Evolutionary conservation across 2,113 vertebrate genomes (phyloP), one percentile per base, ranked within the genome.

Genomic region (Etia nguti): DNA sequence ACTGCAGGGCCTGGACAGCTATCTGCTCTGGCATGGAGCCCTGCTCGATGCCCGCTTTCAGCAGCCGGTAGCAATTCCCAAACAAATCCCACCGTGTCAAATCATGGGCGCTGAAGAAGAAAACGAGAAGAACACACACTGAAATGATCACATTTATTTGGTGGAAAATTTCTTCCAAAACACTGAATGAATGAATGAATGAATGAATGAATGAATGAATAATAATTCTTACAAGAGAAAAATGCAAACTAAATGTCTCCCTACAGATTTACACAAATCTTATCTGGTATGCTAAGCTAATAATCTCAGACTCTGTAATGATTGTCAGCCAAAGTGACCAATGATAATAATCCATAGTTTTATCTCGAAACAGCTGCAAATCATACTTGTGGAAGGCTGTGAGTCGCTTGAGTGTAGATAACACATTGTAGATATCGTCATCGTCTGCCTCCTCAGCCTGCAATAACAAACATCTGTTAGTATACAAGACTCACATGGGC

Each of bases 11-110:
- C 96, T 99, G 99, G 83, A 99, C 98, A 48, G 98, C 98, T 31
- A 99, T 99, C 98, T 99, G 99, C 95, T 99, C 99, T 38, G 98
- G 98, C 99, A 99, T 99, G 81, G 98, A 98, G 96, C 98, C 99
- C 62, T 99, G 99, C 93, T 99, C 99, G 93, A 99, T 99, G 92
- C 98, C 99, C 90, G 98, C 98, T 94, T 98, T 98, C 89, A 99
- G 95, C 89, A 99, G 96, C 94, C 98, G 97, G 95, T 99, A 99
- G 96, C 99, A 99, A 95, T 97, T 99, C 86, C 98, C 98, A 94
- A 99, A 99, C 36, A 99, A 95, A 95, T 99, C 99, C 99, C 99
- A 99, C 92, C 98, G 97, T 3, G 99, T 99, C 88, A 99, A 96
- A 94, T 99, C 99, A 43, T 99, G 99, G 54, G 99, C 99, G 6